A percentile compares a stretch with the other conserved stretches of the same genome.
phyloP scores from a whole-genome alignment of 2,797 vertebrate species.

The Danio albolineatus region DNA sequence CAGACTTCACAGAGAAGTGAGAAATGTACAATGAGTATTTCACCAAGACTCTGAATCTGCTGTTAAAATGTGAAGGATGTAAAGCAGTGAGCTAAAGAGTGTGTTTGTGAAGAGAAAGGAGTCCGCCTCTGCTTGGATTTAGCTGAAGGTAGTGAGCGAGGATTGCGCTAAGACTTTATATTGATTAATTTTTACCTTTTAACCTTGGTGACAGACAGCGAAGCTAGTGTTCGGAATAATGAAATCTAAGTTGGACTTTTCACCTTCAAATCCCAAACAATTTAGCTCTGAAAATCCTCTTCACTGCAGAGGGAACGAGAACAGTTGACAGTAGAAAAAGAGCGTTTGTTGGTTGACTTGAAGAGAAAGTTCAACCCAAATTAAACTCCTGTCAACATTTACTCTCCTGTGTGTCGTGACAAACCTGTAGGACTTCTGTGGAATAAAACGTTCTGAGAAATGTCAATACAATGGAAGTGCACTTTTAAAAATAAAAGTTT shows the following conservation, averaged over 20 bases:
- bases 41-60: constrained; percentile 12
- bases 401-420: background rate
- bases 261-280: constrained; percentile 51
- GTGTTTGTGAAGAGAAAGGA: constrained; percentile 51
- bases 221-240: constrained; percentile 30
- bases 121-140: constrained; percentile 55
- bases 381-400: background rate
- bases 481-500: background rate
- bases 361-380: background rate
- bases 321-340: background rate
- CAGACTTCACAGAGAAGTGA: background rate
- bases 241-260: constrained; percentile 31
- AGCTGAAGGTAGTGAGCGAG: constrained; percentile 54
- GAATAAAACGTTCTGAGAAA: background rate
- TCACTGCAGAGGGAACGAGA: constrained; percentile 10
- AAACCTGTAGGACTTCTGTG: background rate
- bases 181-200: constrained; percentile 69
- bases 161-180: constrained; percentile 46
- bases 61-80: constrained; percentile 18
- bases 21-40: background rate
- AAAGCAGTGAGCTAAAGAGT: constrained; percentile 23
- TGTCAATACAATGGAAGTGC: background rate
- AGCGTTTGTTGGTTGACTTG: background rate
- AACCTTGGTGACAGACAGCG: constrained; percentile 71
- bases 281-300: constrained; percentile 32